phyloP scores from a whole-genome alignment of 2,888 invertebrate genomes.

The Arctia plantaginis region DNA sequence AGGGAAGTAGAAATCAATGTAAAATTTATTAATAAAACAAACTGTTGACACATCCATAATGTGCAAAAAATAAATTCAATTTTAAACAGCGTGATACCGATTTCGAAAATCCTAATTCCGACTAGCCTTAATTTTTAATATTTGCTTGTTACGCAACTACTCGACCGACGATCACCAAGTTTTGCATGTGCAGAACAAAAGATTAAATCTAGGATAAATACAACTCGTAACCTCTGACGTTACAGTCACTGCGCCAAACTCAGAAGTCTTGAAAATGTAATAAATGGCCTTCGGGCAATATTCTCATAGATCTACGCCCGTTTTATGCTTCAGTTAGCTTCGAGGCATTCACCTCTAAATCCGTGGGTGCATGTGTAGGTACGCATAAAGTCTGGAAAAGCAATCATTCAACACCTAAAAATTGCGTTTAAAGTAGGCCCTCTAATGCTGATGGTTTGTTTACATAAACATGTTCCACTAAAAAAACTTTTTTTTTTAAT shows the following conservation, averaged over 20 bases:
- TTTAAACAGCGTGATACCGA: background rate
- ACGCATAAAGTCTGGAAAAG: constrained; percentile 64
- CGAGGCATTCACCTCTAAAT: constrained; percentile 60
- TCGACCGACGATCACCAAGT: too few species aligned
- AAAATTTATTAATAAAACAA: background rate
- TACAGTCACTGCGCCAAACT: background rate
- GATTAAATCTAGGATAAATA: too few species aligned
- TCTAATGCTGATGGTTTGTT: background rate
- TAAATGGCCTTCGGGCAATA: constrained; percentile 46
- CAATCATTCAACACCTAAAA: constrained; percentile 57
- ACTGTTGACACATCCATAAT: background rate
- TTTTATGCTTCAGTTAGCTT: constrained; percentile 30
- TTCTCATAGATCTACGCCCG: constrained; percentile 44
- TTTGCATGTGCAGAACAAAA: too few species aligned
- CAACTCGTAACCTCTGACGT: background rate
- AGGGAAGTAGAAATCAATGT: background rate
- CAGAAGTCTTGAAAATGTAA: constrained; percentile 5
- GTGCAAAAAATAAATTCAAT: background rate
- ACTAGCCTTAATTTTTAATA: too few species aligned
- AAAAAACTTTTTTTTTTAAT: background rate
- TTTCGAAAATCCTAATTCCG: background rate
- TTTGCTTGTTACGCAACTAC: too few species aligned
- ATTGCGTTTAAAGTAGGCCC: constrained; percentile 2
- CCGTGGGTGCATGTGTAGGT: constrained; percentile 69
- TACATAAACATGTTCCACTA: background rate